These are phyloP conservation scores for Petroica traversi DNA, from an alignment of 2,113 vertebrate genomes.

Conservation along the genomic window DNA sequence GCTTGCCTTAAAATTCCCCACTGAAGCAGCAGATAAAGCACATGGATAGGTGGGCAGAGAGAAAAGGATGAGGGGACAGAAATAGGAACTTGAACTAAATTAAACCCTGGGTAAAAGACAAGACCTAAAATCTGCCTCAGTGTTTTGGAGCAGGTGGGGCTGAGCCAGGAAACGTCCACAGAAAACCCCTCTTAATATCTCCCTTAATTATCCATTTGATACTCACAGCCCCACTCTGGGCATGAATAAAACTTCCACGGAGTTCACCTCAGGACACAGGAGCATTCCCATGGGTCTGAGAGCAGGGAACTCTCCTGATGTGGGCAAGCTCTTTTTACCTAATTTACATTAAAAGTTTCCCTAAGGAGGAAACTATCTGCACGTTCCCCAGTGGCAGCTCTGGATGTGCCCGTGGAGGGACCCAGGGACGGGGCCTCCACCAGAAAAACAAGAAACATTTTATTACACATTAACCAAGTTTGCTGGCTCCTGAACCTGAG, in stretches of 20 bases:
- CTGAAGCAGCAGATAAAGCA: background rate
- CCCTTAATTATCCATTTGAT: background rate
- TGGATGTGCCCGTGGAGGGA: background rate
- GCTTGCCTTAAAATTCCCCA: background rate
- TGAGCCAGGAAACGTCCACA: background rate
- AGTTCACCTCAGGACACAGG: background rate
- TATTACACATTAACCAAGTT: slow-evolving; percentile 61
- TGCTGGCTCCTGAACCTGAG: background rate
- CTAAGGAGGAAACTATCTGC: background rate
- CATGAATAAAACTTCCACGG: background rate
- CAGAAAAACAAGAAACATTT: slow-evolving; percentile 4
- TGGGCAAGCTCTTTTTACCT: background rate
- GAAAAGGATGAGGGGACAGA: background rate
- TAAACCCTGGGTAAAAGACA: background rate
- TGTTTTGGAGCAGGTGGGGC: background rate
- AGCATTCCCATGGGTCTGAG: background rate
- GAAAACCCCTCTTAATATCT: background rate
- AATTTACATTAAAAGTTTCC: background rate
- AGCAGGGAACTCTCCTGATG: background rate
- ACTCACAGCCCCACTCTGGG: background rate
- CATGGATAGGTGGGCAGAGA: background rate
- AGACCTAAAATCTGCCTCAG: background rate
- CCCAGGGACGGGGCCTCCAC: background rate
- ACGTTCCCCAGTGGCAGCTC: background rate
- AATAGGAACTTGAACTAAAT: background rate